Base-by-base conservation (phyloP, 1,140 invertebrate genomes). In the Drosophila watanabei region DNA sequence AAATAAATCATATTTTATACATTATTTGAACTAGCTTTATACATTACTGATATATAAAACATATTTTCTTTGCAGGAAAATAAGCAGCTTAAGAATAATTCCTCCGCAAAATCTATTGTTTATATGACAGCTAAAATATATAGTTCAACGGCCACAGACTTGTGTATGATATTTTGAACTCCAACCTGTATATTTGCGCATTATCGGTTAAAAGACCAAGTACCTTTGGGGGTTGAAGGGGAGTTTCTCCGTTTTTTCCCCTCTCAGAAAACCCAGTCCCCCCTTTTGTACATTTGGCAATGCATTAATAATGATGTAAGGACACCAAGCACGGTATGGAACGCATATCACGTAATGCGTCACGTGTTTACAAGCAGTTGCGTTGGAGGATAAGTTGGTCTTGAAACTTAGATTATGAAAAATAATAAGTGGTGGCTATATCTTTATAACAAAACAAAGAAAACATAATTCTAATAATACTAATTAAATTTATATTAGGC, bases 301-400 rank as follows among this genome's bases (percentile, higher is more conserved):
- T 88, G 84, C 85, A 88, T 88, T 88, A 88, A 87, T 88, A 88
- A 88, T 84, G 81, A 89, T 82, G 86, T 89, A 82, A 85, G 85
- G 83, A 71, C 61, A 63, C 52, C 73, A 84, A 71, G 71, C 85
- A 89, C 80, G 84, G 73, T 84, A 89, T 49, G 58, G 48, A 54
- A 75, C 66, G 59, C 71, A 63, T 45, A 89, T 81, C 85, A 89
- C 81, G 84, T 79, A 89, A 84, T 80, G 85, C 81, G 79, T 89
- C 71, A 79, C 85, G 79, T 89, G 71, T 70, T 28, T 39, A 37
- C 28, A 60, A 65, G 30, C 37, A 30, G 39, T 39, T 56, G 58
- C 24, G 9, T 60, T 39, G 11, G 18, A 32, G 37, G 9, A 59
- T 39, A 32, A 32, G 65, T 13, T 48, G 37, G 41, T 14, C 20